A percentile compares a stretch with the other conserved stretches of the same genome.
Conservation (phyloP, 2,888 invertebrate genomes). For the Parnassius smintheus region DNA sequence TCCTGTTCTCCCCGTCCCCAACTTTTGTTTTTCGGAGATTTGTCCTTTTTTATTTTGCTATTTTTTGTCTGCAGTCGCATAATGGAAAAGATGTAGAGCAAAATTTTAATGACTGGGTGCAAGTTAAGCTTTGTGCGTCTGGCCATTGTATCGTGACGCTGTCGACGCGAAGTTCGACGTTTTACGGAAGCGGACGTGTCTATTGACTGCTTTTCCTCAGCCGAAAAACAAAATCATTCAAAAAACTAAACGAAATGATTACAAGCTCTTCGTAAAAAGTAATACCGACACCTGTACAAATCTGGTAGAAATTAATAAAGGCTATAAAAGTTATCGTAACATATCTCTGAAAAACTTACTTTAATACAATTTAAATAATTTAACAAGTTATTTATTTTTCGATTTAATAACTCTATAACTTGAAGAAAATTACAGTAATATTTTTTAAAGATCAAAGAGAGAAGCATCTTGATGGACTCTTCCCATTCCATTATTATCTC, state of each 20-base stretch:
- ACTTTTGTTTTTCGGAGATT: constrained; percentile 74
- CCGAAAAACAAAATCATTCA: constrained; percentile 49
- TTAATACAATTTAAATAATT: not conserved
- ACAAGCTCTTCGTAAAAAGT: not conserved
- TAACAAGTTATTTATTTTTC: not conserved
- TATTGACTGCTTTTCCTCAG: constrained; percentile 50
- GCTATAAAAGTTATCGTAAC: constrained; percentile 19
- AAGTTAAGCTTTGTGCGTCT: constrained; percentile 73
- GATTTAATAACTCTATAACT: too few relatives aligned
- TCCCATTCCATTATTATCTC: too few relatives aligned
- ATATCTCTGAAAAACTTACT: constrained; percentile 10
- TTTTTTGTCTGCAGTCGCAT: constrained; percentile 78
- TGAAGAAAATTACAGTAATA: too few relatives aligned
- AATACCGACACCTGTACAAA: constrained; percentile 14
- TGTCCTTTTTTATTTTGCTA: constrained; percentile 72
- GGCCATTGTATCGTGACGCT: constrained; percentile 63
- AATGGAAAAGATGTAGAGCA: constrained; percentile 80
- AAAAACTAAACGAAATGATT: not conserved
- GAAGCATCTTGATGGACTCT: too few relatives aligned
- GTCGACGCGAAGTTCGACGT: constrained; percentile 62
- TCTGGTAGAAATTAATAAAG: constrained; percentile 1
- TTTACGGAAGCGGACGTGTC: constrained; percentile 57
- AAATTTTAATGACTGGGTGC: constrained; percentile 78
- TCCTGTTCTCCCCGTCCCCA: constrained; percentile 76
- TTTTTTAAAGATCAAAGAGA: too few relatives aligned